Conservation (phyloP, 2,888 invertebrate species). For the Ctenicera cuprea region DNA sequence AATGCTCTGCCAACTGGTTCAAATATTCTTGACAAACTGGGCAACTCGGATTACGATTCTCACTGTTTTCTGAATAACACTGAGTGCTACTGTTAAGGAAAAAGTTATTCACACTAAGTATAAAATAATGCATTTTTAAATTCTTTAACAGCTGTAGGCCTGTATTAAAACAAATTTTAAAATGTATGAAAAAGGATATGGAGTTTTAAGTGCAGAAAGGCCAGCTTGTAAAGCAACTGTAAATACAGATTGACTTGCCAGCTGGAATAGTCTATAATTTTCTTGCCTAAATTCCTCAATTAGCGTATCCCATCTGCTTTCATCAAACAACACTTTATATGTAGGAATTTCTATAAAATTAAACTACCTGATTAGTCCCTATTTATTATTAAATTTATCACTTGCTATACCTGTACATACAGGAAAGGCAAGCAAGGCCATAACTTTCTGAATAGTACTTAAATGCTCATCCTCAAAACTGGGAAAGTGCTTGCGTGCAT, state of each 20-base stretch:
- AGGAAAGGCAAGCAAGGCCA: conserved; percentile 97
- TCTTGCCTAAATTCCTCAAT: conserved; percentile 94
- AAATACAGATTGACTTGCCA: conserved; percentile 93
- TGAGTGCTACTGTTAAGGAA: conserved; percentile 72
- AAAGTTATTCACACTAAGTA: conserved; percentile 15
- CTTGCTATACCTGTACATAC: conserved; percentile 78
- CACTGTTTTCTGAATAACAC: conserved; percentile 80
- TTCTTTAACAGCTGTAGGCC: no score
- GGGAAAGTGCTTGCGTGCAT: conserved; percentile 95
- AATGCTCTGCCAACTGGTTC: conserved; percentile 86
- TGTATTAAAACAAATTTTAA: conserved; percentile 13
- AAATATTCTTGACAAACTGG: conserved; percentile 95
- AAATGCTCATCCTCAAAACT: conserved; percentile 91
- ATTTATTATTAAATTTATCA: not conserved
- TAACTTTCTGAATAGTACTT: conserved; percentile 92
- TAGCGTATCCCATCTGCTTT: conserved; percentile 86
- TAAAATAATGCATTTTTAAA: no score
- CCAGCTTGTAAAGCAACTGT: conserved; percentile 95
- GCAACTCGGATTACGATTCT: conserved; percentile 87
- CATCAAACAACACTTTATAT: conserved; percentile 81
- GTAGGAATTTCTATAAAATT: conserved; percentile 77
- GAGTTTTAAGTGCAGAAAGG: conserved; percentile 95
- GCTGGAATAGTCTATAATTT: conserved; percentile 95
- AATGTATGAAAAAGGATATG: conserved; percentile 77
- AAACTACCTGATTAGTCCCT: not conserved